phyloP scores from a whole-genome alignment of 1,140 invertebrate genomes.

The Saccostrea cuccullata region DNA sequence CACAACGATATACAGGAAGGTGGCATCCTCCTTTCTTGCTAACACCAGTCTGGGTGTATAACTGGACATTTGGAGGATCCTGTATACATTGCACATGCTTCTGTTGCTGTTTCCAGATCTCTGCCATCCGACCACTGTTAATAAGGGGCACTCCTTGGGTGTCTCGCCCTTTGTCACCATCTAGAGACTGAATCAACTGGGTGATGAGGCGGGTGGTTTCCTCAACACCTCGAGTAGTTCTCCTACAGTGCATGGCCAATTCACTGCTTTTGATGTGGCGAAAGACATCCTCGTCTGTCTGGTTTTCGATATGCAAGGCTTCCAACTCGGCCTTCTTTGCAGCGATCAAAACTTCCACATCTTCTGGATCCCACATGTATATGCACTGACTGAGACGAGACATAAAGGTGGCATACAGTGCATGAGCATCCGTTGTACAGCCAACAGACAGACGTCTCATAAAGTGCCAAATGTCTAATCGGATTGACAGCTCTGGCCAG shows the following conservation, averaged over 20 bases:
- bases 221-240: conserved; percentile 54
- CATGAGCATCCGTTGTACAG: conserved; percentile 60
- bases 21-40: conserved; percentile 56
- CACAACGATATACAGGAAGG: conserved; percentile 51
- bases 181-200: conserved; percentile 46
- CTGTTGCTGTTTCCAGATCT: conserved; percentile 58
- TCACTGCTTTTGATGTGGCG: conserved; percentile 51
- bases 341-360: conserved; percentile 49
- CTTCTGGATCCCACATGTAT: conserved; percentile 59
- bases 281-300: conserved; percentile 48
- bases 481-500: conserved; percentile 37
- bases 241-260: conserved; percentile 57
- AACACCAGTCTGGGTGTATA: conserved; percentile 57
- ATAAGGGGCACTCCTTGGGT: conserved; percentile 63
- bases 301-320: background rate
- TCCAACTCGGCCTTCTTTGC: conserved; percentile 59
- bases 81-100: conserved; percentile 65
- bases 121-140: conserved; percentile 46
- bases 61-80: conserved; percentile 58
- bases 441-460: conserved; percentile 62
- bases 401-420: conserved; percentile 63
- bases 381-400: conserved; percentile 56
- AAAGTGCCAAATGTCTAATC: conserved; percentile 69
- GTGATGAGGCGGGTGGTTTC: conserved; percentile 52
- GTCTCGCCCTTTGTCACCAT: conserved; percentile 54